phyloP scores from a whole-genome alignment of 1,140 invertebrate species.

The Diachasma alloeum region DNA sequence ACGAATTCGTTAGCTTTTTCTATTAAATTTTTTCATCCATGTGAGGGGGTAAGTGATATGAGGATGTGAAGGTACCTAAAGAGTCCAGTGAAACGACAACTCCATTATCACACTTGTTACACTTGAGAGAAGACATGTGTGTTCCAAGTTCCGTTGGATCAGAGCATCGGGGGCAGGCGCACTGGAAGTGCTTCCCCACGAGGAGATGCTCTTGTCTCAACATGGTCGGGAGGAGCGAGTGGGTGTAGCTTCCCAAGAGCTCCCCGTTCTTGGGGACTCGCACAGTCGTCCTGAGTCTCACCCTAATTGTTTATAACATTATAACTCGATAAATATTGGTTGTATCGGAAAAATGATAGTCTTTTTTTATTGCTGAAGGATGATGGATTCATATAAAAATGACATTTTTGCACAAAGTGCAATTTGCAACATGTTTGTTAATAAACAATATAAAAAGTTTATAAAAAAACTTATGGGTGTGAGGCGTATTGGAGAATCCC shows the following conservation, averaged over 20 bases:
- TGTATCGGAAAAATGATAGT: too few species aligned
- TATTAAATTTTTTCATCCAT: too few species aligned
- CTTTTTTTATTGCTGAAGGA: too few species aligned
- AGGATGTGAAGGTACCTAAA: conserved; percentile 67
- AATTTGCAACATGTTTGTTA: too few species aligned
- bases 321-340: too few species aligned
- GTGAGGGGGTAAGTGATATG: too few species aligned
- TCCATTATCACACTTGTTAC: conserved; percentile 77
- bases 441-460: too few species aligned
- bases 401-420: too few species aligned
- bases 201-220: conserved; percentile 74
- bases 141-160: conserved; percentile 81
- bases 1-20: too few species aligned
- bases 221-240: conserved; percentile 79
- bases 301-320: conserved; percentile 57
- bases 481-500: too few species aligned
- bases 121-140: conserved; percentile 79
- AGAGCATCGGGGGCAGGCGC: conserved; percentile 75
- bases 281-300: conserved; percentile 75
- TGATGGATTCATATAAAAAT: too few species aligned
- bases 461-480: too few species aligned
- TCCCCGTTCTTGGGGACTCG: conserved; percentile 71
- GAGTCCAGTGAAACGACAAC: conserved; percentile 73
- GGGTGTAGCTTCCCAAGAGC: conserved; percentile 78
- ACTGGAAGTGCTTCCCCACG: conserved; percentile 81